phyloP scores from a whole-genome alignment of 2,888 invertebrate genomes.

The Drosophila ezoana region DNA sequence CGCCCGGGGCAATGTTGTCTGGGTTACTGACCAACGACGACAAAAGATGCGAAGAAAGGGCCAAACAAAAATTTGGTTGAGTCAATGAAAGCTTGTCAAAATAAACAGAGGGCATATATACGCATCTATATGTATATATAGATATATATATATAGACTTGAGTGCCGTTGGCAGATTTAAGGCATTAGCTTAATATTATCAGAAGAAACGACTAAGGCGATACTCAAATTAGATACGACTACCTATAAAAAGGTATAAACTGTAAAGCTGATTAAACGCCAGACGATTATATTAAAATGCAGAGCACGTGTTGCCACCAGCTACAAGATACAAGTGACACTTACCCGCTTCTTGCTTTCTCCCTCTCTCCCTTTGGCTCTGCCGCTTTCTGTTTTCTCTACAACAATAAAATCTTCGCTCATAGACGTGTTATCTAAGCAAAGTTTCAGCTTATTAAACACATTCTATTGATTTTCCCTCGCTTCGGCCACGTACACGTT shows the following conservation, averaged over 20 bases:
- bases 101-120: constrained; percentile 2
- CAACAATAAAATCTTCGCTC: constrained; percentile 49
- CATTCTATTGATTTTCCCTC: constrained; percentile 62
- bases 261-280: constrained; percentile 54
- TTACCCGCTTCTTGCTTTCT: not conserved
- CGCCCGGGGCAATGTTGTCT: constrained; percentile 50
- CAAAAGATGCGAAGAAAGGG: constrained; percentile 33
- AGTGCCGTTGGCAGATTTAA: constrained; percentile 48
- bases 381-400: not conserved
- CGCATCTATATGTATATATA: constrained; percentile 7
- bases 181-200: constrained; percentile 57
- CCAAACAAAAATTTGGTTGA: constrained; percentile 40
- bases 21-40: constrained; percentile 53
- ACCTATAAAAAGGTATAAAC: constrained; percentile 42
- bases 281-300: constrained; percentile 56
- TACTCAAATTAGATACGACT: constrained; percentile 59
- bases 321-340: constrained; percentile 44
- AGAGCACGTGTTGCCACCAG: constrained; percentile 55
- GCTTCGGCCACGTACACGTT: constrained; percentile 30
- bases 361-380: not conserved
- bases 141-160: constrained; percentile 19
- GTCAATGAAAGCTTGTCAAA: constrained; percentile 46
- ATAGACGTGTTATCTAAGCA: constrained; percentile 60
- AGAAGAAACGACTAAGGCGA: constrained; percentile 50
- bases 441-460: constrained; percentile 69